These are phyloP conservation scores for Brachionus rubens DNA, from an alignment of 1,140 invertebrate species.

Conservation along the genomic window DNA sequence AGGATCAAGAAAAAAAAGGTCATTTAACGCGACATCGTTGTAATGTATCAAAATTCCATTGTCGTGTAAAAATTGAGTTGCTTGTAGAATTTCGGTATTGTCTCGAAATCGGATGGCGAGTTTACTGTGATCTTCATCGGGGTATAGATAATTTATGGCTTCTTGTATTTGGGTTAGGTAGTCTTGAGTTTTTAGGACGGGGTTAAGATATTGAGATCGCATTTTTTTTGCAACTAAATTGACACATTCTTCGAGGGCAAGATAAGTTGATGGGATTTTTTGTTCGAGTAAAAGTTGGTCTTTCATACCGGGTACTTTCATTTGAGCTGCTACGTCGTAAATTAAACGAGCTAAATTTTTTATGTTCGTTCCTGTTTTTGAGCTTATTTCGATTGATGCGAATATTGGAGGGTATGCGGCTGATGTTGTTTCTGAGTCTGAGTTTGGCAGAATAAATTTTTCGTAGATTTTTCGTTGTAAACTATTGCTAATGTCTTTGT, in stretches of 20 bases:
- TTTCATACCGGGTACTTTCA: conserved; percentile 38
- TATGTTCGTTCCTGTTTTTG: conserved; percentile 84
- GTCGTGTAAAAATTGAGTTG: conserved; percentile 92
- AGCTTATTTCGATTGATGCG: conserved; percentile 83
- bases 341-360: conserved; percentile 84
- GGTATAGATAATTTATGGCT: conserved; percentile 52
- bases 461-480: conserved; percentile 72
- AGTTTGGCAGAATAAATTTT: conserved; percentile 76
- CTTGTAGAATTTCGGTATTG: conserved; percentile 83
- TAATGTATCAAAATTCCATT: conserved; percentile 97
- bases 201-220: conserved; percentile 68
- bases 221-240: conserved; percentile 68
- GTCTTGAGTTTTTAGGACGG: conserved; percentile 10
- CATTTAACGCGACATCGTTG: conserved; percentile 89
- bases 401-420: conserved; percentile 72
- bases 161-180: conserved; percentile 3
- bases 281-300: conserved; percentile 78
- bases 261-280: conserved; percentile 88
- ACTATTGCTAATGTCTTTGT: conserved; percentile 69
- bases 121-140: conserved; percentile 46
- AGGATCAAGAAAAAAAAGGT: conserved; percentile 90
- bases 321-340: conserved; percentile 66
- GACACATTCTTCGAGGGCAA: conserved; percentile 76
- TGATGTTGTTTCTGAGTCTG: conserved; percentile 70
- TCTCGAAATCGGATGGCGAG: conserved; percentile 70